These are phyloP conservation scores for Drosophila mojavensis DNA, from an alignment of 1,140 invertebrate species.

Conservation along the genomic window DNA sequence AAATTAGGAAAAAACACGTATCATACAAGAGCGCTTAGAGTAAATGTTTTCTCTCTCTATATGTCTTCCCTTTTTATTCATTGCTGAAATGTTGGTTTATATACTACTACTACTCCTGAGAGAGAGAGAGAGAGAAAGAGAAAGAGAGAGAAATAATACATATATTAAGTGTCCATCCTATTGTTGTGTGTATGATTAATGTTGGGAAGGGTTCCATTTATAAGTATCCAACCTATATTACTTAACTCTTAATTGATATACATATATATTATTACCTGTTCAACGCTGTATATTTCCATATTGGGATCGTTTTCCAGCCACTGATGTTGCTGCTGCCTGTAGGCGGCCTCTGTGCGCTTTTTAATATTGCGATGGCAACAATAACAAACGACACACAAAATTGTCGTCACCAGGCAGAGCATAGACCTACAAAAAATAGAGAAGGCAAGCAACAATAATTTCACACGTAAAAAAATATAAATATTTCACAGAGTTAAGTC, in stretches of 20 bases:
- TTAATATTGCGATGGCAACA: slow-evolving; percentile 88
- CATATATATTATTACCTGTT: slow-evolving; percentile 84
- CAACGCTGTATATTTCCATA: slow-evolving; percentile 88
- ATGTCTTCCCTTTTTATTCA: too few relatives aligned
- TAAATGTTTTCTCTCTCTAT: too few relatives aligned
- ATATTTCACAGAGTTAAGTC: not conserved
- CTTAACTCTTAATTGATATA: too few relatives aligned
- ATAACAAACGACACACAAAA: slow-evolving; percentile 87
- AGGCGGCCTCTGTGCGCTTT: slow-evolving; percentile 86
- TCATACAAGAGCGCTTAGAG: too few relatives aligned
- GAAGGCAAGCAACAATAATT: not conserved
- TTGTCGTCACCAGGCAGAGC: slow-evolving; percentile 87
- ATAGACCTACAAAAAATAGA: slow-evolving; percentile 85
- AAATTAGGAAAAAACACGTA: slow-evolving; percentile 7
- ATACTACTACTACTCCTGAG: too few relatives aligned
- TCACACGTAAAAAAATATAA: not conserved
- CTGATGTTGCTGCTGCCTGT: slow-evolving; percentile 85
- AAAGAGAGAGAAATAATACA: too few relatives aligned
- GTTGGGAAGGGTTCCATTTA: too few relatives aligned
- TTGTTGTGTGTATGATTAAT: too few relatives aligned
- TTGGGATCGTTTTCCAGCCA: slow-evolving; percentile 87
- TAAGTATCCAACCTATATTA: too few relatives aligned
- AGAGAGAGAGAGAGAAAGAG: too few relatives aligned
- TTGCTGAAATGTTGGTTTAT: too few relatives aligned
- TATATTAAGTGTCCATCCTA: too few relatives aligned